These are phyloP conservation scores for Cairina moschata DNA, from an alignment of 2,113 vertebrate species.

Conservation along the genomic window DNA sequence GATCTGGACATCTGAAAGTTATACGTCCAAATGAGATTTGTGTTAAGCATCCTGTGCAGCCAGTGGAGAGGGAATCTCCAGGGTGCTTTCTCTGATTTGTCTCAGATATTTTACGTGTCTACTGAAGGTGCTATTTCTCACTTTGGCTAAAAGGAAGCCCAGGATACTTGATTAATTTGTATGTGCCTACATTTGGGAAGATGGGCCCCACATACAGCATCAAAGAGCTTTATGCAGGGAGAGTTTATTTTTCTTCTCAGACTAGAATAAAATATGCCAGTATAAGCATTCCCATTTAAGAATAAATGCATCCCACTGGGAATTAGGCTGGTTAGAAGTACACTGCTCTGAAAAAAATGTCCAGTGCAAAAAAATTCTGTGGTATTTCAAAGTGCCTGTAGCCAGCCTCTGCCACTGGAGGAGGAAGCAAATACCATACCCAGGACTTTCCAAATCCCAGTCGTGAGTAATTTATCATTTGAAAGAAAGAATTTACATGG, in stretches of 20 bases:
- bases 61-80: neutral
- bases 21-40: neutral
- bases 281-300: neutral
- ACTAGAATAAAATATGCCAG: neutral
- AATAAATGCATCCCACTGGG: neutral
- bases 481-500: slow-evolving; percentile 8
- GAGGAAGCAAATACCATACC: neutral
- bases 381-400: neutral
- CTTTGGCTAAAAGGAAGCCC: neutral
- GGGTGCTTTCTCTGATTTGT: neutral
- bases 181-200: neutral
- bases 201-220: neutral
- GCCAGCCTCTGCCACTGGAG: neutral
- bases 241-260: neutral
- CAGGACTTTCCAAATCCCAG: neutral
- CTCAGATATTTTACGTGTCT: neutral
- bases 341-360: neutral
- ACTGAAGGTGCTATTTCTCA: neutral
- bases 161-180: neutral
- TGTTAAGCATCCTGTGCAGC: neutral
- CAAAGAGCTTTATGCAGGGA: neutral
- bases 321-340: neutral
- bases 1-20: neutral
- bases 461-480: slow-evolving; percentile 12
- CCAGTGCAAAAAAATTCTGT: neutral